Conservation (phyloP, 2,113 vertebrate species). For the Chaenogobius annularis region DNA sequence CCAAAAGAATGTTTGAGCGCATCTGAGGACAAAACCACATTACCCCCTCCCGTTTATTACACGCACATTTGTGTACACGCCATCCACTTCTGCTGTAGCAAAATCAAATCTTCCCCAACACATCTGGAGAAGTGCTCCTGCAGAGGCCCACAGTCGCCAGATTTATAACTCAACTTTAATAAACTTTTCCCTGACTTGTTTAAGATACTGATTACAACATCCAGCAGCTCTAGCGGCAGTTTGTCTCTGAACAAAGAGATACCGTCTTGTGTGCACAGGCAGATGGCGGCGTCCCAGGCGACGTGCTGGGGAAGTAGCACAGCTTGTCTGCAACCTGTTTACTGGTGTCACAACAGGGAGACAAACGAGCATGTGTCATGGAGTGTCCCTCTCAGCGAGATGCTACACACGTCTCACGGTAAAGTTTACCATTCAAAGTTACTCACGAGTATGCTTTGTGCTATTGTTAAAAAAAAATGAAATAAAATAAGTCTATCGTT, state of each 20-base stretch:
- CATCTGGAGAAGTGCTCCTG: constrained; percentile 31
- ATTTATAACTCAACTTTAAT: constrained; percentile 30
- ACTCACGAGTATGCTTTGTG: neutral
- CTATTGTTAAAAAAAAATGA: neutral
- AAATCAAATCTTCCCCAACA: constrained; percentile 40
- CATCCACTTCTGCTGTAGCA: constrained; percentile 13
- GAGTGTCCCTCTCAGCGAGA: constrained; percentile 31
- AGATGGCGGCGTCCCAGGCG: constrained; percentile 63
- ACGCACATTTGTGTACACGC: constrained; percentile 16
- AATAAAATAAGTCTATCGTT: no score
- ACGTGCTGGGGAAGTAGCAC: constrained; percentile 44
- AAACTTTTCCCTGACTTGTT: constrained; percentile 19
- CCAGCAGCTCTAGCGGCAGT: constrained; percentile 22
- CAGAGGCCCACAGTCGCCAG: constrained; percentile 15
- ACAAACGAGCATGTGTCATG: constrained; percentile 59
- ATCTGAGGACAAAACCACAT: neutral
- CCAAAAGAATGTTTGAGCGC: constrained; percentile 5
- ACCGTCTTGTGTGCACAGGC: constrained; percentile 36
- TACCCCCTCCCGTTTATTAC: constrained; percentile 22
- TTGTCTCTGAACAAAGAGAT: constrained; percentile 50
- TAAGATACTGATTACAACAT: constrained; percentile 22
- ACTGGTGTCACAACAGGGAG: constrained; percentile 40
- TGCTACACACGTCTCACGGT: constrained; percentile 11
- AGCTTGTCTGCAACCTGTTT: constrained; percentile 63
- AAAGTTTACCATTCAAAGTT: constrained; percentile 9